Evolutionary conservation across 2,797 vertebrate genomes (phyloP), one percentile per base, ranked within the genome.

Genomic region (Dallia pectoralis): DNA sequence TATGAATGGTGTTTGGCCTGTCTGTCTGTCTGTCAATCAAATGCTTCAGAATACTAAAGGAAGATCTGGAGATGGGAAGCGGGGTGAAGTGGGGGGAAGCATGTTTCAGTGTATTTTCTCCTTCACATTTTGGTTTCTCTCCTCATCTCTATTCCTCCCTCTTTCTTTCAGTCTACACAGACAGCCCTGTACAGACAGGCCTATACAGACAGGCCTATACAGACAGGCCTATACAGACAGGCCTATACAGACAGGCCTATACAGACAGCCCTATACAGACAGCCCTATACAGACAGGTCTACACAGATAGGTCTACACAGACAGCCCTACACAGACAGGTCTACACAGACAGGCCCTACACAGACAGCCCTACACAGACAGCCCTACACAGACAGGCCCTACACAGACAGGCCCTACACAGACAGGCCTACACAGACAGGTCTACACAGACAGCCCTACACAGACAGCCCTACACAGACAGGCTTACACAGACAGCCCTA

Each of bases 1-100:
- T 90, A 88, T 84, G 84, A 87, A 87, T 81, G 79, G 47, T 78
- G 73, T 88, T 79, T 87, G 85, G 81, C 89, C 53, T 77, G 84
- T 81, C 53, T 59, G 49, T 51, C 49, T 51, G 51, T 19, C 51
- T 56, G 53, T 56, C 53, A 92, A 90, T 91, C 89, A 90, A 86
- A 87, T 82, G 85, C 87, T 90, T 92, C 88, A 86, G 87, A 84
- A 77, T 44, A 44, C 8, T 12, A 83, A 76, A 79, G 83, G 32
- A 53, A 53, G 33, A 84, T 76, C 75, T 69, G 69, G 73, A 81
- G 76, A 73, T 78, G 73, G 78, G 61, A 32, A 64, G 51, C 22
- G 27, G 25, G n/a, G 53, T 67, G 40, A 22, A n/a, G n/a, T n/a
- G n/a, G 70, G 53, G 49, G 72, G 30, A 48, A 30, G 68, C 15